phyloP scores from a whole-genome alignment of 2,888 invertebrate species.

The Xylocampa areola region DNA sequence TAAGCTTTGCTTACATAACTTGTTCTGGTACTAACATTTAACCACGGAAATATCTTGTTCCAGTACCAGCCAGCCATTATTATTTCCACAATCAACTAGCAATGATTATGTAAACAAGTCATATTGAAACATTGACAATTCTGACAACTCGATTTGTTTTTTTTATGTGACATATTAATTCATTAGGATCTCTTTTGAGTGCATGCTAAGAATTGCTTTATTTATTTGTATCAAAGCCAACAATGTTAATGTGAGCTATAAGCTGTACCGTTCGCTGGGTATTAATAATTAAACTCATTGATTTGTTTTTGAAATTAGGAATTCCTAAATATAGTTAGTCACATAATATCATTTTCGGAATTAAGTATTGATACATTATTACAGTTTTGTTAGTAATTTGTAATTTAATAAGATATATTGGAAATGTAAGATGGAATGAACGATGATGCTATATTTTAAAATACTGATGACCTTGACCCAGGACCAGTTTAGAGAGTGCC shows the following conservation, averaged over 20 bases:
- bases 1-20: constrained; percentile 44
- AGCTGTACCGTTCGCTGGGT: constrained; percentile 9
- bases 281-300: constrained; percentile 2
- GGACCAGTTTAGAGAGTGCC: constrained; percentile 91
- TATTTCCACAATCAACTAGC: constrained; percentile 25
- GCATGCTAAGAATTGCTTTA: constrained; percentile 23
- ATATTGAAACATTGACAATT: constrained; percentile 35
- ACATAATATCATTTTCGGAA: constrained; percentile 7
- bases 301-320: background rate
- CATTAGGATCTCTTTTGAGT: constrained; percentile 35
- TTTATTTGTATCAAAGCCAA: constrained; percentile 21
- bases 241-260: constrained; percentile 10
- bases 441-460: constrained; percentile 75
- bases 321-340: background rate
- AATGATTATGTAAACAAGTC: constrained; percentile 49
- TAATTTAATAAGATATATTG: constrained; percentile 49
- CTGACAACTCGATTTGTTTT: constrained; percentile 42
- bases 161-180: constrained; percentile 16
- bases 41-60: constrained; percentile 66
- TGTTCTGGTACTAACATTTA: constrained; percentile 68
- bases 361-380: constrained; percentile 8
- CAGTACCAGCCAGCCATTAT: constrained; percentile 75
- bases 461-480: constrained; percentile 91
- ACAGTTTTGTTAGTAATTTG: constrained; percentile 31
- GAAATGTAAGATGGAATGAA: constrained; percentile 85